phyloP scores from a whole-genome alignment of 2,113 vertebrate species.

The Hydropotes inermis region DNA sequence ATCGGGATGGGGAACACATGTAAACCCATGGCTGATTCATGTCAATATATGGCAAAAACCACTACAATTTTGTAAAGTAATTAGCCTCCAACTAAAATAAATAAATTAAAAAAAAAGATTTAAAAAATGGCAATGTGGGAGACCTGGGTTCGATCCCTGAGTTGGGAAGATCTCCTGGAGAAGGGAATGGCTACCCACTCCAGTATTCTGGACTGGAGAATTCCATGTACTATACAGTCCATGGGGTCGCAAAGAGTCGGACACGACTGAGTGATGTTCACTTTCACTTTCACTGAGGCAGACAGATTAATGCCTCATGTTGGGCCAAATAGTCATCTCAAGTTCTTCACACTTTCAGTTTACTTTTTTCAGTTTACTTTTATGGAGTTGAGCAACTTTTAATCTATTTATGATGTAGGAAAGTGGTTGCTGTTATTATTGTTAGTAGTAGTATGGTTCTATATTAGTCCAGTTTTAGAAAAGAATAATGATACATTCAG shows the following conservation, averaged over 20 bases:
- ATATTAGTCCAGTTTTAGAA: not conserved
- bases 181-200: not conserved
- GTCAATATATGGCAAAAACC: no score
- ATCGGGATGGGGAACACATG: no score
- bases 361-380: not conserved
- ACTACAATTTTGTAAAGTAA: no score
- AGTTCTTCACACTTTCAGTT: not conserved
- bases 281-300: not conserved
- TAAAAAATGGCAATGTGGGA: not conserved
- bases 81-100: no score
- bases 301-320: not conserved
- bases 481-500: not conserved
- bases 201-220: not conserved
- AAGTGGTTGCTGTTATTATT: not conserved
- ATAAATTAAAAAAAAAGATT: no score
- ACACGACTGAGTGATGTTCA: not conserved
- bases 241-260: not conserved
- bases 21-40: no score
- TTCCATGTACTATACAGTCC: not conserved
- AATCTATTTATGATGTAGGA: not conserved
- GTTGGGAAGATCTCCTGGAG: not conserved
- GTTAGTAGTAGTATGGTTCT: not conserved
- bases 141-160: not conserved
- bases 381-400: not conserved
- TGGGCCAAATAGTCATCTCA: not conserved